Conservation (phyloP, 1,140 invertebrate genomes). For the Conopomorpha cramerella region DNA sequence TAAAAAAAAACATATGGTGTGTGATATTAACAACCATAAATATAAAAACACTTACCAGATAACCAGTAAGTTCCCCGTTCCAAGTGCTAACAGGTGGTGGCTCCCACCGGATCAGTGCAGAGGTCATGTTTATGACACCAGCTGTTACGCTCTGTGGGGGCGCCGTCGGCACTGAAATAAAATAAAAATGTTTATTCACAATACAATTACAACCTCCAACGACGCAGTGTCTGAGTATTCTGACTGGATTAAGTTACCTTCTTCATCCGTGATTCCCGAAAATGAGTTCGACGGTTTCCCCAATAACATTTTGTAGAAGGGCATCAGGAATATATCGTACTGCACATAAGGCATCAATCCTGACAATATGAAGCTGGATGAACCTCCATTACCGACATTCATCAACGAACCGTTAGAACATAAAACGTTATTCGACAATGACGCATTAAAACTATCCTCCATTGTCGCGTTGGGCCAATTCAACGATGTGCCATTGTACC, state of each 20-base stretch:
- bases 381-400: slow-evolving; percentile 69
- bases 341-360: slow-evolving; percentile 71
- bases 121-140: slow-evolving; percentile 70
- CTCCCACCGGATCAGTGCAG: slow-evolving; percentile 72
- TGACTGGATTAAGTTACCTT: too few species aligned
- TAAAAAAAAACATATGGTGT: too few species aligned
- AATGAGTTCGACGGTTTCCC: slow-evolving; percentile 78
- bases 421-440: slow-evolving; percentile 18
- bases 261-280: slow-evolving; percentile 72
- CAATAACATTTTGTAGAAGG: slow-evolving; percentile 76
- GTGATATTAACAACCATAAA: not conserved
- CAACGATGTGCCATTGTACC: slow-evolving; percentile 67
- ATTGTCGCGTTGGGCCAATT: slow-evolving; percentile 40
- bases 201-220: too few species aligned
- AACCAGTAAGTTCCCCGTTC: slow-evolving; percentile 73
- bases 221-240: too few species aligned
- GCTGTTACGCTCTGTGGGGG: slow-evolving; percentile 71
- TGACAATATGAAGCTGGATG: slow-evolving; percentile 60
- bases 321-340: slow-evolving; percentile 79
- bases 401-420: slow-evolving; percentile 61
- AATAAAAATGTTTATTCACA: slow-evolving; percentile 3
- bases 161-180: slow-evolving; percentile 51
- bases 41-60: slow-evolving; percentile 57
- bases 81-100: slow-evolving; percentile 67
- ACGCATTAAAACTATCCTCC: slow-evolving; percentile 25